Evolutionary conservation across 2,797 vertebrate species (phyloP), one percentile per base, ranked within the genome.

Genomic region (Enteromius fasciolatus): DNA sequence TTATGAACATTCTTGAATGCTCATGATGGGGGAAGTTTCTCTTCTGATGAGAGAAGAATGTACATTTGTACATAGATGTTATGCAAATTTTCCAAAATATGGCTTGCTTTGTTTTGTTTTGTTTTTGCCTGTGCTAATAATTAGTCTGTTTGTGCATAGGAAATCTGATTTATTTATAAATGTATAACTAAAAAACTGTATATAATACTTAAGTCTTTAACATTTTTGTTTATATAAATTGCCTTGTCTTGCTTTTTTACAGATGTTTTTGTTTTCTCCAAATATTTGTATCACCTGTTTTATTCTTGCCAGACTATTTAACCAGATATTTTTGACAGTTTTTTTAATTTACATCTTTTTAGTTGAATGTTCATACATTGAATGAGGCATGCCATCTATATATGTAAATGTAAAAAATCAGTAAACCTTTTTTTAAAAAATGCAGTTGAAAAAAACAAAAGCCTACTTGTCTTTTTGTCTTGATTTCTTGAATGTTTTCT

Each of bases 351-450:
- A 70, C 80, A 31, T 23, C 4, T 18, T 20, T 78, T 72, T 83
- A 61, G 17, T 59, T 75, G 84, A 86, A 83, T 86, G 81, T 83
- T 76, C 61, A 69, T 76, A 39, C 76, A 86, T 69, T 66, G 68
- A 80, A 76, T 48, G 44, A 79, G 31, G 85, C 78, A 86, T 86
- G 82, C 20, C 20, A 73, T 76, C 33, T 80, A 82, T 86, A 78
- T 86, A 44, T 82, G 61, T 78, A 72, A 78, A 78, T 74, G 69
- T 72, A 79, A 28, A 83, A 75, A 66, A 63, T 36, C 63, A 63
- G 52, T 76, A 74, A 72, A 84, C 44, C 46, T 73, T 72, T 36
- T 72, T 46, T 46, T 15, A 0, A 46, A 67, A 78, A 12, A 64
- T 28, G n/a, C 20, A 6, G 10, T 64, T 44, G 39, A 14, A 9